Conservation (phyloP, 2,113 vertebrate genomes). For the Gobiocypris rarus region DNA sequence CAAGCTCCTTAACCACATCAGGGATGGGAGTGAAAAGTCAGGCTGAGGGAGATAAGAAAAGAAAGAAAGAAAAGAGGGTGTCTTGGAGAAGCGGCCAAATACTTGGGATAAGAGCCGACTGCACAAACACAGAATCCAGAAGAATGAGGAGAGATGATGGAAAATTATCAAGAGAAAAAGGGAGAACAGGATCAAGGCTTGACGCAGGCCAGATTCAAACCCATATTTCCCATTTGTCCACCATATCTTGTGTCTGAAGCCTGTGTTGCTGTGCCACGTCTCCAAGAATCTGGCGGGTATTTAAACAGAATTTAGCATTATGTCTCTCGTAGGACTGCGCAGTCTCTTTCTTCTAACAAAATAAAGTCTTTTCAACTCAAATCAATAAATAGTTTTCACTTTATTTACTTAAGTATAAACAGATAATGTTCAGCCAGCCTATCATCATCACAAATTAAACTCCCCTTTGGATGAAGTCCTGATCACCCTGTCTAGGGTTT, state of each 20-base stretch:
- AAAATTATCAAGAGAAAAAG: background rate
- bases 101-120: constrained; percentile 3
- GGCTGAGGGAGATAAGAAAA: constrained; percentile 41
- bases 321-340: background rate
- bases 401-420: background rate
- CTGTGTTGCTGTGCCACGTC: background rate
- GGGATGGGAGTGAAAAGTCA: constrained; percentile 43
- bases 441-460: background rate
- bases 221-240: background rate
- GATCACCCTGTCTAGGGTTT: background rate
- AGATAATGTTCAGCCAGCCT: background rate
- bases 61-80: constrained; percentile 19
- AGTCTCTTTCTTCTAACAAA: background rate
- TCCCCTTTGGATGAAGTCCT: background rate
- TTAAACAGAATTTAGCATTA: background rate
- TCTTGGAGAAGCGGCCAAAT: constrained; percentile 12
- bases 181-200: background rate
- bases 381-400: background rate
- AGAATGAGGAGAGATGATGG: background rate
- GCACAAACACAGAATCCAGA: background rate
- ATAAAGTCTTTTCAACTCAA: background rate
- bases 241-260: background rate
- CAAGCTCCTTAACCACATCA: constrained; percentile 52
- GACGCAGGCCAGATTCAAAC: constrained; percentile 3
- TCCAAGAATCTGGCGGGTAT: background rate